Percentiles rank a stretch among this genome's conserved stretches.
These are phyloP conservation scores for Semaprochilodus insignis DNA, from an alignment of 2,797 vertebrate genomes.

Conservation along the genomic window DNA sequence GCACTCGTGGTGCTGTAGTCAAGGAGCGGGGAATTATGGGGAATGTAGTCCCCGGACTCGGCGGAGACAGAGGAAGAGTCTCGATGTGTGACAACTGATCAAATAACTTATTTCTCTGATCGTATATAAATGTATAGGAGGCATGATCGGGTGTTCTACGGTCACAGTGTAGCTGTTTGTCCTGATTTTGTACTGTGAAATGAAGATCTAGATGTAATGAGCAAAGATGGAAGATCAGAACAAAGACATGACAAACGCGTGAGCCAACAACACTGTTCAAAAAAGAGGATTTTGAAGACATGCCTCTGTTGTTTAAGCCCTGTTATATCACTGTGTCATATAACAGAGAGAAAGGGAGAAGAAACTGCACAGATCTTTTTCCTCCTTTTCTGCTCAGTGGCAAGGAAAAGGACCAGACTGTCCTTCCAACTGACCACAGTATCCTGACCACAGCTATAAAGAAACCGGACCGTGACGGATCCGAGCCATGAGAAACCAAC, in stretches of 20 bases:
- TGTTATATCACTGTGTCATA: not conserved
- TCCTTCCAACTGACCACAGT: constrained; percentile 65
- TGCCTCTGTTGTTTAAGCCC: not conserved
- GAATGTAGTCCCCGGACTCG: no score
- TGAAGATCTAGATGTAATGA: not conserved
- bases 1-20: no score
- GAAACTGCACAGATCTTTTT: constrained; percentile 6
- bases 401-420: constrained; percentile 56
- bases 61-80: no score
- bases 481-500: constrained; percentile 2
- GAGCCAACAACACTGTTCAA: not conserved
- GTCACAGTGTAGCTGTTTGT: not conserved
- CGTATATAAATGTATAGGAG: no score
- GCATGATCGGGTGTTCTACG: no score
- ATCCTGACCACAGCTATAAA: constrained; percentile 76
- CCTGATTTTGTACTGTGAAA: not conserved
- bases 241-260: not conserved
- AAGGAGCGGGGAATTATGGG: no score
- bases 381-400: constrained; percentile 49
- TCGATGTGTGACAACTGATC: no score
- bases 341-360: constrained; percentile 7
- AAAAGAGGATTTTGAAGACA: not conserved
- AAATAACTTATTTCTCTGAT: no score
- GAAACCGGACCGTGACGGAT: constrained; percentile 53
- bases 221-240: not conserved